A percentile compares a stretch with the other conserved stretches of the same genome.
Conservation (phyloP, 2,888 invertebrate genomes). For the Brachyopa scutellaris region DNA sequence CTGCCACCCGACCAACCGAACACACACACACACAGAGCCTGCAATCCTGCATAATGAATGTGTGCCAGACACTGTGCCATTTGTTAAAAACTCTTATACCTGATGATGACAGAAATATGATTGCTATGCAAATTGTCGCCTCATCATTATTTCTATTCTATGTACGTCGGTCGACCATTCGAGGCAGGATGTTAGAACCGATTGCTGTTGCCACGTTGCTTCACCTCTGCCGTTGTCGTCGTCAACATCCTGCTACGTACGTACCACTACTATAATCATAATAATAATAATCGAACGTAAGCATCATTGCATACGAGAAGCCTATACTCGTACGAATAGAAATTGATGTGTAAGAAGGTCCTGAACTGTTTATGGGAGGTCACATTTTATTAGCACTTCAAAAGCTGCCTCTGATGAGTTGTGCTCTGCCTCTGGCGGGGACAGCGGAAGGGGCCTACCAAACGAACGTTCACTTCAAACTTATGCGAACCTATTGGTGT, state of each 20-base stretch:
- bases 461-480: too few species aligned
- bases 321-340: slow-evolving; percentile 23
- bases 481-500: neutral
- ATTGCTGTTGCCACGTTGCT: slow-evolving; percentile 31
- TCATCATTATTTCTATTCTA: slow-evolving; percentile 51
- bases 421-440: slow-evolving; percentile 29
- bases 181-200: slow-evolving; percentile 43
- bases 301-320: slow-evolving; percentile 30
- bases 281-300: slow-evolving; percentile 59
- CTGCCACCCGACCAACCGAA: neutral
- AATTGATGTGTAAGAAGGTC: slow-evolving; percentile 57
- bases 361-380: slow-evolving; percentile 68
- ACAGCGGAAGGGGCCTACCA: neutral
- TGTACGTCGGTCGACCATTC: slow-evolving; percentile 19
- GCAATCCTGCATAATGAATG: slow-evolving; percentile 42
- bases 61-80: slow-evolving; percentile 50
- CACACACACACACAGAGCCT: too few species aligned
- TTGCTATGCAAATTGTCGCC: slow-evolving; percentile 71
- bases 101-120: slow-evolving; percentile 72
- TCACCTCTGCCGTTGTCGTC: neutral
- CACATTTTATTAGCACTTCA: slow-evolving; percentile 70
- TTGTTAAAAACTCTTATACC: slow-evolving; percentile 63
- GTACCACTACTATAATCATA: slow-evolving; percentile 32
- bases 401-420: slow-evolving; percentile 55
- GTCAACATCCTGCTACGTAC: too few species aligned